Evolutionary conservation across 2,888 invertebrate genomes (phyloP), one percentile per base, ranked within the genome.

Genomic region (Campoletis raptor): DNA sequence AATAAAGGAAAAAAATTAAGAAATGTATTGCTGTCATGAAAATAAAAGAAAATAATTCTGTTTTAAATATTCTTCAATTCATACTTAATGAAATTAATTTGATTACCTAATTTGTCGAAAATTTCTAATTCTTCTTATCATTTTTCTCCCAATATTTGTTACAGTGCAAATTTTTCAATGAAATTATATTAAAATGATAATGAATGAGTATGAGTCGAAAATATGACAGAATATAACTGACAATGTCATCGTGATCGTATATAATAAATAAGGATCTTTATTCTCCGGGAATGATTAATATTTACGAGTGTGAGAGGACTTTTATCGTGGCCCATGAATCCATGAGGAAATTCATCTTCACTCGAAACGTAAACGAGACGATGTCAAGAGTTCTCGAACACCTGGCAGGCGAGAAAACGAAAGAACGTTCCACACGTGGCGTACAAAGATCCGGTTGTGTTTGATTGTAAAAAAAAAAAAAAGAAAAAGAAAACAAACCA

Each of bases 321-420:
- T 80, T 83, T 77, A 86, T 77, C 77, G 15, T 8, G 15, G 45
- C 7, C 18, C 64, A 42, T 66, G 67, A 78, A 81, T 81, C 83
- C 48, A 64, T 15, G 52, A 45, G 67, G 48, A 18, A 82, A 82
- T 86, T 83, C 67, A 66, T 45, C 66, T 76, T 73, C 45, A 3
- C 74, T 45, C 64, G 72, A n/a, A 30, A 37, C 52, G 52, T 54
- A 80, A 84, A 84, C n/a, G 81, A 81, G 37, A 52, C 37, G 45
- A 57, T 73, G 66, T 83, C 86, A 54, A 72, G 80, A 72, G 57
- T 77, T 48, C 77, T 83, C 80, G 72, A 73, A 86, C 86, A 86
- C 76, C 86, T 86, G 86, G 86, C 81, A 57, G 52, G 67, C 77
- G 80, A 79, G 80, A 45, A 73, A 77, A 83, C 21, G 37, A 83